Percentiles rank a stretch among this genome's conserved stretches.
Evolutionary conservation across 2,888 invertebrate species (phyloP).

Genomic region (Xanthorhoe spadicearia): DNA sequence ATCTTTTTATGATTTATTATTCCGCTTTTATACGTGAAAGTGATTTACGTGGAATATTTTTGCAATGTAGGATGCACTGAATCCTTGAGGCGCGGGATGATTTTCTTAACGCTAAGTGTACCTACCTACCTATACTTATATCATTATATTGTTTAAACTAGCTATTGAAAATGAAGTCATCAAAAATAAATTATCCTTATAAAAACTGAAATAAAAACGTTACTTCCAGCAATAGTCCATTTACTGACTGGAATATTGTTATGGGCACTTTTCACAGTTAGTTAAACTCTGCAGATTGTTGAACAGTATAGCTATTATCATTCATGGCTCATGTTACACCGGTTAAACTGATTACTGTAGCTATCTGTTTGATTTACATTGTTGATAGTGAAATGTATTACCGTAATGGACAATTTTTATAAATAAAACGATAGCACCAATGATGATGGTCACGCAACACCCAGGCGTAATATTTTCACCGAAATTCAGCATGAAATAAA

Average conservation of each 20-base stretch:
- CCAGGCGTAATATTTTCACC: slow-evolving; percentile 30
- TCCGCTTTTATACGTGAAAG: slow-evolving; percentile 14
- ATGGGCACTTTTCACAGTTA: slow-evolving; percentile 41
- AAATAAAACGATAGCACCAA: slow-evolving; percentile 54
- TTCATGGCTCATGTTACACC: slow-evolving; percentile 46
- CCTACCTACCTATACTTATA: background rate
- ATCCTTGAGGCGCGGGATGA: background rate
- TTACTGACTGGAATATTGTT: slow-evolving; percentile 29
- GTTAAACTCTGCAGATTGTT: slow-evolving; percentile 43
- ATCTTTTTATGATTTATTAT: slow-evolving; percentile 29
- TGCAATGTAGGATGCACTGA: background rate
- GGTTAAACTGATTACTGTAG: slow-evolving; percentile 31
- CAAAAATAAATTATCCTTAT: background rate
- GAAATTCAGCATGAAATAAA: slow-evolving; percentile 27
- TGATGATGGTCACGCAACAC: slow-evolving; percentile 65
- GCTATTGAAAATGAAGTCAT: background rate
- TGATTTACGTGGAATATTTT: slow-evolving; percentile 25
- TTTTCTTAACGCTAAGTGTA: background rate
- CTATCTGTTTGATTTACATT: slow-evolving; percentile 59
- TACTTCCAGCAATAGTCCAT: slow-evolving; percentile 24
- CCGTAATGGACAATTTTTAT: slow-evolving; percentile 61
- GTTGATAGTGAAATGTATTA: slow-evolving; percentile 62
- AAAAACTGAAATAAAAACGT: slow-evolving; percentile 15
- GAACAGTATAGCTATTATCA: slow-evolving; percentile 42
- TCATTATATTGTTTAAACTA: background rate